Evolutionary conservation across 2,113 vertebrate species (phyloP), one percentile per base, ranked within the genome.

Genomic region (Tylochromis polylepis): DNA sequence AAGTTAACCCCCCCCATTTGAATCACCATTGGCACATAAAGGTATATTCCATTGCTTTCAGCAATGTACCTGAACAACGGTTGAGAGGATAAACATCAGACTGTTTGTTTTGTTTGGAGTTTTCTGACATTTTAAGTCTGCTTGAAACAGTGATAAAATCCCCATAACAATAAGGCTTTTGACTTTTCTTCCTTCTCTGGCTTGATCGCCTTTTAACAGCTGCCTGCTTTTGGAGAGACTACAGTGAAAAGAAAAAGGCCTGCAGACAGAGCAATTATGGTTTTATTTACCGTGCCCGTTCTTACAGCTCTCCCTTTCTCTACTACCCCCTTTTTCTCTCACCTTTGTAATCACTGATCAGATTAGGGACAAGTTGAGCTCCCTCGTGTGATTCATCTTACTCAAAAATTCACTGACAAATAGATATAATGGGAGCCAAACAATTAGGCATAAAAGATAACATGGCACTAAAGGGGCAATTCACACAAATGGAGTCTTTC

Each of bases 201-300:
- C 88, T 87, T 93, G 94, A 95, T 93, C 93, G 93, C 90, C 83
- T 92, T 94, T 93, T 92, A 95, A 94, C 94, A 95, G 95, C 93
- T 88, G 93, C 91, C 86, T 92, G 91, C 51, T 87, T 94, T 94
- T 94, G 95, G 94, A 94, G 24, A 11, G 29, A 91, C 91, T 93
- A 95, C 92, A 94, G 90, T 93, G 84, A 77, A 88, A 88, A 43
- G 84, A 83, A 92, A 87, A 91, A 81, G 51, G 93, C 95, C 93
- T 95, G 92, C 87, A 95, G 96, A 93, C 95, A 93, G 92, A 82
- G 88, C 86, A 95, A 96, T 96, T 96, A 95, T 85, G 91, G 87
- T 84, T 94, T 93, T 94, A 95, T 96, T 96, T 95, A 95, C 93
- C 91, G 57, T 79, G 79, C 87, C 79, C 80, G 53, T 85, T 92